A percentile compares a stretch with the other conserved stretches of the same genome.
Evolutionary conservation across 64 coral and sea anemone species (phyloP).

Genomic region (Montipora cactus): DNA sequence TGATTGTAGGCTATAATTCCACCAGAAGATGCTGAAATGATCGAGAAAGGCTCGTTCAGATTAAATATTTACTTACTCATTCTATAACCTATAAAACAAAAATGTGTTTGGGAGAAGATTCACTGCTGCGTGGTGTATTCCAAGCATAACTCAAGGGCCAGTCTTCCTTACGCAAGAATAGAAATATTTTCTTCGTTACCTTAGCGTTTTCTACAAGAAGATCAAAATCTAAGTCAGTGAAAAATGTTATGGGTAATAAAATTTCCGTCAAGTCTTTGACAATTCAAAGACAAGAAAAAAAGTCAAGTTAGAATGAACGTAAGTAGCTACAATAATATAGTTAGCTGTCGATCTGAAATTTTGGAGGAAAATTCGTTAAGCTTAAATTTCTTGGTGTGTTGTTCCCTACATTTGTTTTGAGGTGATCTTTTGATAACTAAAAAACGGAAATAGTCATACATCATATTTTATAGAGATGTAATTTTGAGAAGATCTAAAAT

Average conservation of each 20-base stretch:
- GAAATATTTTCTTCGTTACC: conserved; percentile 47
- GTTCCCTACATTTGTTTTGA: not conserved
- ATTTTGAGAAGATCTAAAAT: not conserved
- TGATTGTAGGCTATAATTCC: conserved; percentile 96
- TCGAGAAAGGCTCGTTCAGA: conserved; percentile 9
- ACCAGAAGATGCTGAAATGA: conserved; percentile 58
- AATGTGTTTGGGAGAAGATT: too few relatives aligned
- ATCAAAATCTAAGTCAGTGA: not conserved
- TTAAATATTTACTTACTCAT: not conserved
- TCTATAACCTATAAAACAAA: not conserved
- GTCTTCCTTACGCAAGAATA: not conserved
- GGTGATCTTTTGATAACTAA: not conserved
- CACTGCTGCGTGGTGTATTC: too few relatives aligned
- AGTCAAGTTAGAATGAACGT: too few relatives aligned
- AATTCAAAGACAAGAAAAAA: not conserved
- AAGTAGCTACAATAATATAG: not conserved
- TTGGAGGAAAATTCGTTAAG: not conserved
- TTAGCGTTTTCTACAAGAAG: conserved; percentile 10
- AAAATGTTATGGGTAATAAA: not conserved
- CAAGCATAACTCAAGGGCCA: too few relatives aligned
- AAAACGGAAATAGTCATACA: not conserved
- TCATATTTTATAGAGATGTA: not conserved
- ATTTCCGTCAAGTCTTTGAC: not conserved
- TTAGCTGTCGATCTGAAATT: not conserved
- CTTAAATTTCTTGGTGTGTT: not conserved